Percentiles rank a stretch among this genome's conserved stretches.
These are phyloP conservation scores for Aphodius sticticus DNA, from an alignment of 2,888 invertebrate genomes.

Conservation along the genomic window DNA sequence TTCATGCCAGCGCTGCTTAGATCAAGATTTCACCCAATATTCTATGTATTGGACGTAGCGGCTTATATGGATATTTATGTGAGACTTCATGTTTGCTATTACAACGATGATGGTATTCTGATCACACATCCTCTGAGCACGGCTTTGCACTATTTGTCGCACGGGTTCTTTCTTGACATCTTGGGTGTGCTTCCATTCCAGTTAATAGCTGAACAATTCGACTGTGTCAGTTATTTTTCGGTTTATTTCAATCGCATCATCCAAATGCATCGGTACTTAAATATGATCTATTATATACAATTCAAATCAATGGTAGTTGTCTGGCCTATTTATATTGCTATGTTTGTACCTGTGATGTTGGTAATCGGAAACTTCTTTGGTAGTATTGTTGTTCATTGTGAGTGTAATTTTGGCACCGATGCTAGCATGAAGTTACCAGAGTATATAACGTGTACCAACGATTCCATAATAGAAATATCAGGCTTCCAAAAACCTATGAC, in stretches of 20 bases:
- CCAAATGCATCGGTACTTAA: constrained; percentile 39
- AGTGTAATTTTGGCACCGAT: constrained; percentile 32
- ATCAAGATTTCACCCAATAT: background rate
- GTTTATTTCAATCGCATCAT: constrained; percentile 27
- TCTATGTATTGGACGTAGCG: constrained; percentile 35
- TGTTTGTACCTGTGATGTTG: constrained; percentile 30
- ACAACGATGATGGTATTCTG: constrained; percentile 39
- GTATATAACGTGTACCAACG: constrained; percentile 13
- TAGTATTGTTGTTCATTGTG: constrained; percentile 9
- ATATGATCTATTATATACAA: constrained; percentile 28
- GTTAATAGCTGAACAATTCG: constrained; percentile 19
- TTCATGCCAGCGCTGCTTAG: constrained; percentile 12
- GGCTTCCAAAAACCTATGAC: constrained; percentile 28
- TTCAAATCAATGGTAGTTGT: background rate
- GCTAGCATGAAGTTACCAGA: background rate
- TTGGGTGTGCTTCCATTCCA: constrained; percentile 36
- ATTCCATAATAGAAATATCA: constrained; percentile 26
- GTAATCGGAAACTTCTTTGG: constrained; percentile 30
- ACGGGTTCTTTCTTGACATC: constrained; percentile 40
- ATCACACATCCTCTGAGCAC: constrained; percentile 43
- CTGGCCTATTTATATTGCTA: background rate
- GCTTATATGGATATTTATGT: constrained; percentile 41
- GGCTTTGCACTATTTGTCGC: constrained; percentile 37
- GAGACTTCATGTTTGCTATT: constrained; percentile 42
- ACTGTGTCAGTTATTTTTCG: constrained; percentile 24